Conservation (phyloP, 30 jellyfish, hydroid and myxozoan species). For the Turritopsis dohrnii region DNA sequence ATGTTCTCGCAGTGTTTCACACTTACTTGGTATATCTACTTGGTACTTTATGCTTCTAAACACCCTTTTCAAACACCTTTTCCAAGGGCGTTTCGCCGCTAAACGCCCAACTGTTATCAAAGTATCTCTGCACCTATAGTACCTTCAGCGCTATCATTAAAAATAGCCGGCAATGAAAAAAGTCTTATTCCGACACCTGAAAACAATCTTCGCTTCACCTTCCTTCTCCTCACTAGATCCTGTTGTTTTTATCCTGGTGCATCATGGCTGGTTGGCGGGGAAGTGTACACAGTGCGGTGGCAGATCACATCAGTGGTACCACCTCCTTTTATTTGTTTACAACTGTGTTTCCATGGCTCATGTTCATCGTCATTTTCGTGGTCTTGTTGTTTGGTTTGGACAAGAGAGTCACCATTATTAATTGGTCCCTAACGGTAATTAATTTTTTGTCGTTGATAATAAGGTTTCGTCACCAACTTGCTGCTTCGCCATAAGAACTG, state of each 20-base stretch:
- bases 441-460: neutral
- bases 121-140: neutral
- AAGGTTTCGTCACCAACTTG: neutral
- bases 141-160: neutral
- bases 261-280: slow-evolving; percentile 34
- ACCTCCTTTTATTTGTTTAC: slow-evolving; percentile 14
- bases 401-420: slow-evolving; percentile 10
- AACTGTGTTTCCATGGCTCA: slow-evolving; percentile 17
- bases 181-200: too few species aligned
- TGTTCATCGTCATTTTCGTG: slow-evolving; percentile 8
- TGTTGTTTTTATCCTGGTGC: slow-evolving; percentile 18
- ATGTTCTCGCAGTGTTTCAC: too few species aligned
- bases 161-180: too few species aligned
- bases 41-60: too few species aligned
- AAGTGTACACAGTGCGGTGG: neutral
- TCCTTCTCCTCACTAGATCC: neutral
- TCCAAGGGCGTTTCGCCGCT: too few species aligned
- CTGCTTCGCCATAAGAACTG: too few species aligned
- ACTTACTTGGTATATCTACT: too few species aligned
- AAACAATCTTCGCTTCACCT: too few species aligned
- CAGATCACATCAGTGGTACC: slow-evolving; percentile 1
- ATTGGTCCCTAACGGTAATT: slow-evolving; percentile 11
- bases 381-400: slow-evolving; percentile 8
- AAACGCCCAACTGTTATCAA: too few species aligned
- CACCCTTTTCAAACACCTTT: too few species aligned